Conservation (phyloP, 2,113 vertebrate genomes). For the Columba janthina region DNA sequence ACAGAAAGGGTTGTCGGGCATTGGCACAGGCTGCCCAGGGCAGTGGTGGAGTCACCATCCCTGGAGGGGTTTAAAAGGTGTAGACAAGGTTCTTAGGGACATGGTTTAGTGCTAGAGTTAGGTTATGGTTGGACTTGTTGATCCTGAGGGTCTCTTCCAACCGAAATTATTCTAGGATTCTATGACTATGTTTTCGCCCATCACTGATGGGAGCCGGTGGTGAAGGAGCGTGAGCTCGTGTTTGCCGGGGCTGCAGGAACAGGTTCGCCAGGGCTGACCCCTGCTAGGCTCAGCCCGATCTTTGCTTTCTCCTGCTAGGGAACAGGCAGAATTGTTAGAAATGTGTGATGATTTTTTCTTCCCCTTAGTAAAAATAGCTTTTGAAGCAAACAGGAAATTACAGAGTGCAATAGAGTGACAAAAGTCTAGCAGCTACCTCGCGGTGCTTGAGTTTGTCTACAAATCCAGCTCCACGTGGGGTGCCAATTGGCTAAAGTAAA, state of each 20-base stretch:
- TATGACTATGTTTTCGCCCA: background rate
- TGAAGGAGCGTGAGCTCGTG: background rate
- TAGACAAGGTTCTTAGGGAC: no score
- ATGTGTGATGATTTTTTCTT: background rate
- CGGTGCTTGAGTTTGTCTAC: background rate
- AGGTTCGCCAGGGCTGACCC: background rate
- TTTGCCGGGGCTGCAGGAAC: background rate
- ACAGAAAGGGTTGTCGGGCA: no score
- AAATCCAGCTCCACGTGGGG: background rate
- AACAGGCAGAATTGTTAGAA: background rate
- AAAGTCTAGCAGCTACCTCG: background rate
- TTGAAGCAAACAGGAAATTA: conserved; percentile 21
- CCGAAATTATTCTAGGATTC: no score
- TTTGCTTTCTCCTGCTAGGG: background rate
- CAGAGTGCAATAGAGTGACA: background rate
- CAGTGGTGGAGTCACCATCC: no score
- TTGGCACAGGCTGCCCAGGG: no score
- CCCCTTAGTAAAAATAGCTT: background rate
- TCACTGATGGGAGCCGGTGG: fast-evolving
- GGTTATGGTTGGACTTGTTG: no score
- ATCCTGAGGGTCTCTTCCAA: no score
- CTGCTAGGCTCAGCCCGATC: background rate
- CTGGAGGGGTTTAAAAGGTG: no score
- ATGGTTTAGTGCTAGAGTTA: no score
- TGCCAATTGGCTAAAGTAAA: background rate